Evolutionary conservation across 1,140 invertebrate genomes (phyloP).

Genomic region (Portunus trituberculatus): DNA sequence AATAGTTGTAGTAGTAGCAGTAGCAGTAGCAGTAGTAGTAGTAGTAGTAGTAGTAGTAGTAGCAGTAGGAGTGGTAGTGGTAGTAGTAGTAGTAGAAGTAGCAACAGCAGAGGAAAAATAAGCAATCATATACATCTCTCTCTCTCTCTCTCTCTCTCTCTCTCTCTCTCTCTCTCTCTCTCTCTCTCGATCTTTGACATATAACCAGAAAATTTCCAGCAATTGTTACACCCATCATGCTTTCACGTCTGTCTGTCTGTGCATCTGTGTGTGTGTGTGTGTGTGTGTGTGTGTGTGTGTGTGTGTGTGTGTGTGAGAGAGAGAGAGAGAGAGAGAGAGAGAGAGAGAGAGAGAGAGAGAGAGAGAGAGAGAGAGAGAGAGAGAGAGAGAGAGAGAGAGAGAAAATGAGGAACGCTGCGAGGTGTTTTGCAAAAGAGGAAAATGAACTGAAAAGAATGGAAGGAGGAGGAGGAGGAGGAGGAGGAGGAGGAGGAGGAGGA

Average conservation of each 20-base stretch:
- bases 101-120: neutral
- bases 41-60: conserved; percentile 4
- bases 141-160: conserved; percentile 32
- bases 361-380: neutral
- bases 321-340: neutral
- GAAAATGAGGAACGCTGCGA: neutral
- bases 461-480: neutral
- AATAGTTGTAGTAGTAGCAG: neutral
- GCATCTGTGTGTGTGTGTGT: conserved; percentile 27
- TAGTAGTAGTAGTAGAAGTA: neutral
- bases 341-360: neutral
- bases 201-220: neutral
- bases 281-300: conserved; percentile 36
- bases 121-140: neutral
- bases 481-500: neutral
- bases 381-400: neutral
- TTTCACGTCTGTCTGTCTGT: neutral
- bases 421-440: neutral
- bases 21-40: neutral
- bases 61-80: neutral
- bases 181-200: neutral
- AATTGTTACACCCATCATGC: neutral
- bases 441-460: neutral
- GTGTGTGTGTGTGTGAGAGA: conserved; percentile 40
- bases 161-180: conserved; percentile 42